Percentiles rank a stretch among this genome's conserved stretches.
Conservation (phyloP, 2,113 vertebrate species). For the Gymnocephalus cernua region DNA sequence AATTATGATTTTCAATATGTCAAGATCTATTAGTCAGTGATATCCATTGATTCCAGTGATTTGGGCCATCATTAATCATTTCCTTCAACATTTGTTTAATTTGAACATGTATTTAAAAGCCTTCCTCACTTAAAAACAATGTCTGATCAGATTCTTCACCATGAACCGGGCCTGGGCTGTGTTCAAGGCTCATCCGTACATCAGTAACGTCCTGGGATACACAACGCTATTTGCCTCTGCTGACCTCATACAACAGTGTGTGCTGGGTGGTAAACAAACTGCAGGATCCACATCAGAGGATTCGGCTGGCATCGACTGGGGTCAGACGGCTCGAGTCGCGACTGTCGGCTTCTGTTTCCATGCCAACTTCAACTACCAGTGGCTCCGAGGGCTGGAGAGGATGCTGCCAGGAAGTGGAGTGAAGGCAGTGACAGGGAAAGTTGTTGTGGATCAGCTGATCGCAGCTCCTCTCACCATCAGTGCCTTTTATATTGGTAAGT, state of each 20-base stretch:
- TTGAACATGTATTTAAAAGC: slow-evolving; percentile 12
- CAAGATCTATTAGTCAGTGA: neutral
- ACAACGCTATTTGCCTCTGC: slow-evolving; percentile 85
- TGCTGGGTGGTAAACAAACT: slow-evolving; percentile 59
- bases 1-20: neutral
- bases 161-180: slow-evolving; percentile 80
- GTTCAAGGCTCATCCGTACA: slow-evolving; percentile 83
- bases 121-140: neutral
- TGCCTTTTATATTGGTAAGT: slow-evolving; percentile 86
- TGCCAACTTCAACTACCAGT: slow-evolving; percentile 88
- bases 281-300: slow-evolving; percentile 28
- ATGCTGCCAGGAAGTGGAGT: slow-evolving; percentile 79
- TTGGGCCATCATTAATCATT: neutral
- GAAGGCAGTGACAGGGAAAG: slow-evolving; percentile 79
- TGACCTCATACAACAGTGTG: slow-evolving; percentile 85
- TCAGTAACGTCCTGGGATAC: slow-evolving; percentile 84
- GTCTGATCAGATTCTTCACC: slow-evolving; percentile 38
- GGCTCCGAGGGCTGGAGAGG: slow-evolving; percentile 85
- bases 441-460: slow-evolving; percentile 85
- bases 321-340: slow-evolving; percentile 82
- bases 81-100: neutral
- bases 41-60: neutral
- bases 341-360: slow-evolving; percentile 87
- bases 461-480: slow-evolving; percentile 86
- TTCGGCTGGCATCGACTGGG: slow-evolving; percentile 67